Conservation (phyloP, 2,113 vertebrate species). For the Megaleporinus macrocephalus region DNA sequence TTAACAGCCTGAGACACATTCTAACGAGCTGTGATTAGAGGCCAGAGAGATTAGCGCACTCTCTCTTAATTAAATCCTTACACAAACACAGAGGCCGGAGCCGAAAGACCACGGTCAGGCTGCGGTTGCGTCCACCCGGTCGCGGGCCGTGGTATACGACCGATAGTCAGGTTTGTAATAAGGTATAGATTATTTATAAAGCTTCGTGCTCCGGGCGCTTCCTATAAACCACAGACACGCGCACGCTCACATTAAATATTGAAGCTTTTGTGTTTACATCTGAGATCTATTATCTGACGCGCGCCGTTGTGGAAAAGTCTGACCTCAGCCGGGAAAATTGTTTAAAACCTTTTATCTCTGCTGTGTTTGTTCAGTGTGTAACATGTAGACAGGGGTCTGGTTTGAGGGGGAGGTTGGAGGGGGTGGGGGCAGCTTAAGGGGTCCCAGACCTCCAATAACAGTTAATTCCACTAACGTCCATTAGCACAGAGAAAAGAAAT, state of each 20-base stretch:
- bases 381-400: no score
- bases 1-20: constrained; percentile 66
- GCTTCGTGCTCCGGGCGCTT: constrained; percentile 14
- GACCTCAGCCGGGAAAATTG: background rate
- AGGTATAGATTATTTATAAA: constrained; percentile 54
- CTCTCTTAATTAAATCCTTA: constrained; percentile 72
- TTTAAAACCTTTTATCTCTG: no score
- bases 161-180: constrained; percentile 40
- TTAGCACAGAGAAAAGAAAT: no score
- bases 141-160: constrained; percentile 18
- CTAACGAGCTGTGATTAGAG: constrained; percentile 77
- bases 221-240: constrained; percentile 16
- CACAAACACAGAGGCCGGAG: background rate
- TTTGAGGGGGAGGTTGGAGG: no score
- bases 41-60: constrained; percentile 61
- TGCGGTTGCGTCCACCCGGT: constrained; percentile 1
- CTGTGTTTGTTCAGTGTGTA: no score
- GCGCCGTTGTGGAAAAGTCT: background rate
- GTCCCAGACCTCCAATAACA: no score
- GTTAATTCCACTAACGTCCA: no score
- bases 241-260: constrained; percentile 46
- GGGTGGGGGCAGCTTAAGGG: no score
- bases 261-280: constrained; percentile 44
- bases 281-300: background rate
- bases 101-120: constrained; percentile 23